phyloP scores from a whole-genome alignment of 2,888 invertebrate species.

The Adelphocoris suturalis region DNA sequence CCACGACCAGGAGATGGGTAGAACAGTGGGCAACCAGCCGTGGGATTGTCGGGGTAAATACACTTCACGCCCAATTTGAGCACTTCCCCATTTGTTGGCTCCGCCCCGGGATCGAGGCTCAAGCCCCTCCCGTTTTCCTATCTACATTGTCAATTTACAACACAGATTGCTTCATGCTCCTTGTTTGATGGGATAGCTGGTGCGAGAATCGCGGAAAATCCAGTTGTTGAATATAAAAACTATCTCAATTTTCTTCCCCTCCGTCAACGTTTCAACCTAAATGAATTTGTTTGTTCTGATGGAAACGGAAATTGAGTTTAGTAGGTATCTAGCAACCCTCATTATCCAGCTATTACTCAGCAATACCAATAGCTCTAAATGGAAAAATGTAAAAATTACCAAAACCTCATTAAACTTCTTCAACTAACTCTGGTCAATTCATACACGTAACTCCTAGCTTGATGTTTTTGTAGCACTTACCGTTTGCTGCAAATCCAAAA shows the following conservation, averaged over 20 bases:
- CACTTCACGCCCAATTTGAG: conserved; percentile 68
- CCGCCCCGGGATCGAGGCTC: conserved; percentile 37
- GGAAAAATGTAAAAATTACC: too few relatives aligned
- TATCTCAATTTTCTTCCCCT: neutral
- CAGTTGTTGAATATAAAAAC: conserved; percentile 30
- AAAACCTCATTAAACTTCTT: too few relatives aligned
- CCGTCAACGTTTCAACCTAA: neutral
- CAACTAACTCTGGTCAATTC: too few relatives aligned
- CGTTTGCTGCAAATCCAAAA: too few relatives aligned
- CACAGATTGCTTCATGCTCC: conserved; percentile 49
- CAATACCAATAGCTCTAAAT: too few relatives aligned
- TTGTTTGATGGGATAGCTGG: conserved; percentile 42
- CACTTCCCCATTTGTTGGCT: conserved; percentile 70
- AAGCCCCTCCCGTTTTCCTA: conserved; percentile 19
- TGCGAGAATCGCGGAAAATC: conserved; percentile 11
- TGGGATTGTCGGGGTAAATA: conserved; percentile 66
- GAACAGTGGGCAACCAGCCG: conserved; percentile 68
- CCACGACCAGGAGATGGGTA: conserved; percentile 34
- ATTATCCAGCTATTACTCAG: neutral
- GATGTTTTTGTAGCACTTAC: too few relatives aligned
- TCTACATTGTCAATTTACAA: conserved; percentile 63
- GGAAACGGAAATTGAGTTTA: conserved; percentile 12
- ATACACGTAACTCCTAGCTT: too few relatives aligned
- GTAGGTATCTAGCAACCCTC: neutral
- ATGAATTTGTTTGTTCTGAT: neutral